phyloP scores from a whole-genome alignment of 2,113 vertebrate genomes.

The Apteryx owenii region DNA sequence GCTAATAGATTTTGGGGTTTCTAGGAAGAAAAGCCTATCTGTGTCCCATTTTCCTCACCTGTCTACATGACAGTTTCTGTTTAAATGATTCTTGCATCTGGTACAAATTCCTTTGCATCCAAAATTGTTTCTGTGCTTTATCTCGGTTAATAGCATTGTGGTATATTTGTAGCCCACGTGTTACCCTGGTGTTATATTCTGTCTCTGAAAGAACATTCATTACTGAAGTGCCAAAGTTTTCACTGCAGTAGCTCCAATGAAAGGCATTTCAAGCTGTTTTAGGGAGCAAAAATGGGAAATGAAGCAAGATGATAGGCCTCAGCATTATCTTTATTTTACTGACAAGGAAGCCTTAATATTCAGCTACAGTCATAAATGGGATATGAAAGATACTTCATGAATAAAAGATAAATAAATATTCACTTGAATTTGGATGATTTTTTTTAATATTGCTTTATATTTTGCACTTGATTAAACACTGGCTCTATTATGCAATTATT shows the following conservation, averaged over 20 bases:
- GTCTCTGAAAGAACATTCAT: background rate
- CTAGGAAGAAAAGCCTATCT: background rate
- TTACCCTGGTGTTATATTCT: background rate
- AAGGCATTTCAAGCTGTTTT: background rate
- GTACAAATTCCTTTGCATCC: background rate
- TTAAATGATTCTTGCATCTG: background rate
- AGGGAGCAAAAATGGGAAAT: background rate
- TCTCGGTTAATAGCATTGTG: background rate
- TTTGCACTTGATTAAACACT: conserved; percentile 43
- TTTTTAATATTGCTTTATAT: background rate
- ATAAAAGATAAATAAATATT: conserved; percentile 64
- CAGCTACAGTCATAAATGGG: conserved; percentile 35
- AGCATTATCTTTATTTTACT: conserved; percentile 13
- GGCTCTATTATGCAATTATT: background rate
- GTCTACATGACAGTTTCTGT: background rate
- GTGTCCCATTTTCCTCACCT: background rate
- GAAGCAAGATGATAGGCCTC: background rate
- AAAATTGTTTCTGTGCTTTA: background rate
- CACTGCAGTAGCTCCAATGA: background rate
- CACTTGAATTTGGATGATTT: conserved; percentile 20
- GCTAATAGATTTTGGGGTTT: background rate
- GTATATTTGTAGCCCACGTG: background rate
- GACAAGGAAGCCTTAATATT: conserved; percentile 37
- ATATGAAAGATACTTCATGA: conserved; percentile 21
- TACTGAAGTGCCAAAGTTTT: conserved; percentile 26